Evolutionary conservation across 1,140 invertebrate species (phyloP), one percentile per base, ranked within the genome.

Genomic region (Apolygus lucorum): DNA sequence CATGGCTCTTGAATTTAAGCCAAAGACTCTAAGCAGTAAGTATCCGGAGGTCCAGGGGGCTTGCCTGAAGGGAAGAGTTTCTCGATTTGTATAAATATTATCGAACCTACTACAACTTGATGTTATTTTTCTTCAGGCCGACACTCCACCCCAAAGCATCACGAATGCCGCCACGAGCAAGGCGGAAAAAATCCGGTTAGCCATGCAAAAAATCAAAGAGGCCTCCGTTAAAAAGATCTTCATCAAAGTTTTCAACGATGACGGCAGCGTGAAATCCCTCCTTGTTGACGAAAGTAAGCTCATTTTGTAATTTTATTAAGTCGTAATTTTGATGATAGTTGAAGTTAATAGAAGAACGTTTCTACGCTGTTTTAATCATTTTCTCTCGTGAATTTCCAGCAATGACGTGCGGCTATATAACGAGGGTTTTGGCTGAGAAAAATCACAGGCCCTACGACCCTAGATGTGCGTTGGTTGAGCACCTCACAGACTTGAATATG

Each of bases 141-240:
- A 66, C 28, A 66, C 64, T 1, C n/a, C n/a, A n/a, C 27, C 27
- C 17, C 27, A 66, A 2, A 59, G 54, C 22, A 59, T 59, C 22
- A 13, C 54, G 28, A 66, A 42, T 21, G 2, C n/a, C 1, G 64
- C 27, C 8, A 34, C 64, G 2, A 66, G 28, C 29, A 97, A 97
- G 80, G 91, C 93, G 1, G 94, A 96, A 78, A 98, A 99, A 80
- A 98, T 99, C 72, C 88, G 92, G 64, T 84, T 97, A 78, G 96
- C 96, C 0, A 79, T 99, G 76, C 94, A 98, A 78, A 96, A 98
- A 77, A 95, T 99, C 82, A 91, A 94, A 74, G 95, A 97, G 78
- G 96, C 96, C 1, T 95, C 93, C 76, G 90, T 98, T 4, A 89
- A 92, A 74, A 91, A 95, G 75, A 80, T 95, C 14, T 96, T 95